Evolutionary conservation across 2,888 invertebrate genomes (phyloP), one percentile per base, ranked within the genome.

Genomic region (Acholoe squamosa): DNA sequence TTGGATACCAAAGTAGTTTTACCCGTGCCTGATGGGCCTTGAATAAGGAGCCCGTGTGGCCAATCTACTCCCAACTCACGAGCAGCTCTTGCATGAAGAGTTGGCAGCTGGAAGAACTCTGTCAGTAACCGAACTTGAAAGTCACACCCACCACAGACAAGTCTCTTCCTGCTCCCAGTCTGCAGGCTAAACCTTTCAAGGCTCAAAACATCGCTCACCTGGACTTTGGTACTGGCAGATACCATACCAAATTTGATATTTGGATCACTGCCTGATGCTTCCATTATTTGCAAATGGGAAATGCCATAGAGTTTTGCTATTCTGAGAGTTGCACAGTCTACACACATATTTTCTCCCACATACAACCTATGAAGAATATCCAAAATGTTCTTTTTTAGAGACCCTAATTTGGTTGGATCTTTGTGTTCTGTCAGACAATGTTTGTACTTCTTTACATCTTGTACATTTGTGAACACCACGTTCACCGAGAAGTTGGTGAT

Each of bases 1-100:
- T 94, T 96, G 96, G 97, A 94, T 98, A 99, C 90, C 96, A 98
- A 94, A 98, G 98, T 93, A 0, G 95, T 94, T 91, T 95, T 95
- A 0, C 95, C 95, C 92, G 94, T 94, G 0, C 95, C 95, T 61
- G 95, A 94, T 22, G 95, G 95, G 1, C 95, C 95, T 84, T 93
- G 91, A 5, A 95, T 91, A 25, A 95, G 90, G 22, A 95, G 92
- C 7, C 94, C 94, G n/a, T 91, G 90, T 0, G 94, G 94, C 54
- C 92, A 91, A 34, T 91, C 84, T 0, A 93, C 61, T n/a, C 92
- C 92, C 14, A 93, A 90, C 19, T 84, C n/a, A 52, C 89, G 67
- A 51, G 92, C 92, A 34, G 92, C 86, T 10, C 89, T 84, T 19
- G 88, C 90, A 19, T 92, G 71, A 16, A 90, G 84, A 28, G 92